phyloP scores from a whole-genome alignment of 2,113 vertebrate genomes.

The Dromaius novaehollandiae region DNA sequence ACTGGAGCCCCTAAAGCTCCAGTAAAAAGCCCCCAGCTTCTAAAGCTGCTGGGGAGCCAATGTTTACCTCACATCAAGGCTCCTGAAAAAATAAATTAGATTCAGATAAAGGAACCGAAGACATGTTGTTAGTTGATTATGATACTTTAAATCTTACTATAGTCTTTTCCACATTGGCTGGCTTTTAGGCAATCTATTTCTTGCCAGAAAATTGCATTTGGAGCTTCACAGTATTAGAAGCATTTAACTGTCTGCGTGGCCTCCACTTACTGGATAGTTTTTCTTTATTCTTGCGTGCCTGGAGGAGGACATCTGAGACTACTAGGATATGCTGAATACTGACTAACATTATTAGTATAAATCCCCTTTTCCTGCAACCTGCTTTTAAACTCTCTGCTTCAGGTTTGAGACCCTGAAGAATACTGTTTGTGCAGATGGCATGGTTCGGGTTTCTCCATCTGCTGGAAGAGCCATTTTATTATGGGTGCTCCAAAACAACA shows the following conservation, averaged over 20 bases:
- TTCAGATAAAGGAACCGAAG: not conserved
- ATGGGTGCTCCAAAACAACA: not conserved
- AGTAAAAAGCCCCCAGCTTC: too few relatives aligned
- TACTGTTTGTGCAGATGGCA: not conserved
- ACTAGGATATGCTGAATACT: not conserved
- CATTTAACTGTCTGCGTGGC: not conserved
- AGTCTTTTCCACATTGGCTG: not conserved
- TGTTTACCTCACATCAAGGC: not conserved
- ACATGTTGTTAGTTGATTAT: not conserved
- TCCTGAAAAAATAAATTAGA: not conserved
- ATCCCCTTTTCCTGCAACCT: not conserved
- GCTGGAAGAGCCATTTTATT: not conserved
- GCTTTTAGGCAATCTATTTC: not conserved
- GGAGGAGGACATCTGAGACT: not conserved
- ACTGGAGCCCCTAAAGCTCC: not conserved
- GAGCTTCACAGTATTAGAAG: not conserved
- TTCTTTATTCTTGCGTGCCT: not conserved
- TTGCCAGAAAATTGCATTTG: not conserved
- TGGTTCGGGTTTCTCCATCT: not conserved
- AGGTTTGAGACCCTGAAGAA: not conserved
- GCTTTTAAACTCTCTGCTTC: not conserved
- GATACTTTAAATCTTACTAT: not conserved
- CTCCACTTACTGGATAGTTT: not conserved
- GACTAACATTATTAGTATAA: not conserved
- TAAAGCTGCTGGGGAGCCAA: not conserved